These are phyloP conservation scores for Oenanthe oenanthe DNA, from an alignment of 2,113 vertebrate species.

Conservation along the genomic window DNA sequence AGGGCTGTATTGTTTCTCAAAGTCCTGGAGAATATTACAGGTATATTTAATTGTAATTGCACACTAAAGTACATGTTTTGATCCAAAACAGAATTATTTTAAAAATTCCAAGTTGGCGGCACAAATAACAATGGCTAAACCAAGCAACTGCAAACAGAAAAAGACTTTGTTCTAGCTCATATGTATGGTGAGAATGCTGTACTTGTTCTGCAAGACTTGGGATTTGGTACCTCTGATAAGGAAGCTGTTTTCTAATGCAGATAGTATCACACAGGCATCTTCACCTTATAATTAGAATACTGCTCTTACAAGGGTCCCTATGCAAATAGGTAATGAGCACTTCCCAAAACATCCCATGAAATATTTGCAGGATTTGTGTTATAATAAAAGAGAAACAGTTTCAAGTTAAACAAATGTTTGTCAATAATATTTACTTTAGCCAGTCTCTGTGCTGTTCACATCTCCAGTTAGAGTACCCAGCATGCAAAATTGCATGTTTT, in stretches of 20 bases:
- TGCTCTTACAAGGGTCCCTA: background rate
- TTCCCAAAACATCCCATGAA: background rate
- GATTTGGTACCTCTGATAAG: background rate
- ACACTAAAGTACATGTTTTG: background rate
- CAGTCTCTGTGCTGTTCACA: background rate
- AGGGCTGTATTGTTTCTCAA: background rate
- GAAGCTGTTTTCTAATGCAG: background rate
- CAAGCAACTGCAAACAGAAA: background rate
- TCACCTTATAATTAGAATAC: background rate
- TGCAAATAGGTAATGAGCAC: background rate
- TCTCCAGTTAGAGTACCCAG: background rate
- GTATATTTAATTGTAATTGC: background rate
- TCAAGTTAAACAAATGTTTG: background rate
- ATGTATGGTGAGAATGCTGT: background rate
- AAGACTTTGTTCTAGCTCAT: background rate
- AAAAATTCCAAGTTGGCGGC: background rate
- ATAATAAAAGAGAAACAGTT: background rate
- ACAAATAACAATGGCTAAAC: background rate
- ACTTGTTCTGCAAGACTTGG: background rate
- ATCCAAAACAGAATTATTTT: background rate
- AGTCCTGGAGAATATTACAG: background rate
- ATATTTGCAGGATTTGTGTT: background rate
- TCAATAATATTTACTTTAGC: background rate
- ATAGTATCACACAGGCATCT: background rate
- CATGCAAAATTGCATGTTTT: background rate